These are phyloP conservation scores for Progne subis DNA, from an alignment of 2,113 vertebrate species.

Conservation along the genomic window DNA sequence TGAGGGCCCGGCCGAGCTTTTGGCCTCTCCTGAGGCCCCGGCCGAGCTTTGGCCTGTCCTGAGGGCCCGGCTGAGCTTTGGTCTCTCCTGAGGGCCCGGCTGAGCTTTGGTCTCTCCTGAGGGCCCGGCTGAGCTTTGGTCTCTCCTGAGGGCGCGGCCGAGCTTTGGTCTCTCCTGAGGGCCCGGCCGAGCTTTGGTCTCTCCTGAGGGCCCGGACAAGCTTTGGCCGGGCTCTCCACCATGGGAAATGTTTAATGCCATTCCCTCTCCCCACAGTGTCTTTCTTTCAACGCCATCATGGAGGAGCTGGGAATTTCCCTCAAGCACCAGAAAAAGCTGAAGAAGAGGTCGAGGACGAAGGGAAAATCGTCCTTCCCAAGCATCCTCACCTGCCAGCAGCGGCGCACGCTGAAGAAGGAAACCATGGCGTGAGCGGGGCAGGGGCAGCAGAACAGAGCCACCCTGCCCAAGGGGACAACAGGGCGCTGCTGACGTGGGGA, in stretches of 20 bases:
- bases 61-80: neutral
- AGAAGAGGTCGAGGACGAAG: slow-evolving; percentile 84
- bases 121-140: no score
- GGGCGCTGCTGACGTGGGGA: neutral
- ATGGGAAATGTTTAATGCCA: neutral
- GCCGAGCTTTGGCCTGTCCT: neutral
- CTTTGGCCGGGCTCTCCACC: accelerated
- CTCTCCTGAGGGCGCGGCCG: no score
- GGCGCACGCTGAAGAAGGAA: slow-evolving; percentile 81
- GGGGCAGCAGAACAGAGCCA: neutral
- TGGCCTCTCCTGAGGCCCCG: neutral
- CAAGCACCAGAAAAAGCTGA: slow-evolving; percentile 87
- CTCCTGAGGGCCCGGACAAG: no score
- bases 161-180: no score
- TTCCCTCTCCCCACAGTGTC: slow-evolving; percentile 77
- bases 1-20: neutral
- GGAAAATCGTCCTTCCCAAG: slow-evolving; percentile 80
- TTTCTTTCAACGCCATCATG: slow-evolving; percentile 89
- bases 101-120: neutral
- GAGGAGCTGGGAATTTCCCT: slow-evolving; percentile 91
- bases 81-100: neutral
- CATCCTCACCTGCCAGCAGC: slow-evolving; percentile 88
- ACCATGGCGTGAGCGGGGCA: slow-evolving; percentile 66
- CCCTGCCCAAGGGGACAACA: neutral
- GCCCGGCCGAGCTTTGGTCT: no score